phyloP scores from a whole-genome alignment of 2,888 invertebrate species.

The Perithous albicinctus region DNA sequence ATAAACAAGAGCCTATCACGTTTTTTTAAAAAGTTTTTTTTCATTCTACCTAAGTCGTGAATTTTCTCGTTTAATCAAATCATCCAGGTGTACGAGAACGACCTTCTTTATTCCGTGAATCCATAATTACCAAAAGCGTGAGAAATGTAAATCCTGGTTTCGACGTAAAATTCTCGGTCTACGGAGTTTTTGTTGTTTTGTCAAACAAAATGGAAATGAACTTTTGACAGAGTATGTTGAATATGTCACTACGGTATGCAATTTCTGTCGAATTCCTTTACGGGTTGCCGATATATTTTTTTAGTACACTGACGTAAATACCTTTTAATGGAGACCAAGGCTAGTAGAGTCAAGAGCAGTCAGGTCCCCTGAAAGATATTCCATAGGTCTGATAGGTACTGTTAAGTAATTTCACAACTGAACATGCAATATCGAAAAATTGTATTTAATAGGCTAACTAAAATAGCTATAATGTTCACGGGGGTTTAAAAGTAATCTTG shows the following conservation, averaged over 20 bases:
- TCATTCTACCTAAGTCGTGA: not conserved
- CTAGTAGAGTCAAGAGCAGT: too few relatives aligned
- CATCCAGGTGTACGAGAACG: not conserved
- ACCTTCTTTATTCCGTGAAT: slow-evolving; percentile 28
- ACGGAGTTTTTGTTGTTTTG: not conserved
- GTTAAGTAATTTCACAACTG: too few relatives aligned
- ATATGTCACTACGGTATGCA: not conserved
- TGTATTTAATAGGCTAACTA: too few relatives aligned
- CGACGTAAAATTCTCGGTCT: not conserved
- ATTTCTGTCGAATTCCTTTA: slow-evolving; percentile 1
- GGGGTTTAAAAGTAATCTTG: too few relatives aligned
- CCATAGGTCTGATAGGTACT: too few relatives aligned
- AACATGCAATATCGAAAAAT: too few relatives aligned
- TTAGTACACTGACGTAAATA: too few relatives aligned
- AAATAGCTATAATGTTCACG: too few relatives aligned
- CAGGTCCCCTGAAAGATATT: too few relatives aligned
- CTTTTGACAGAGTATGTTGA: not conserved
- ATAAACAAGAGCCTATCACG: too few relatives aligned
- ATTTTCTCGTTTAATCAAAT: not conserved
- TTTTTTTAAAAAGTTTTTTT: too few relatives aligned
- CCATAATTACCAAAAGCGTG: slow-evolving; percentile 25
- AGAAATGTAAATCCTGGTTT: slow-evolving; percentile 28
- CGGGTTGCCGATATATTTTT: not conserved
- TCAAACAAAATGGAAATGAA: slow-evolving; percentile 18
- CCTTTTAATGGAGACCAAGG: too few relatives aligned